These are phyloP conservation scores for Caenorhabditis doughertyi DNA, from an alignment of 2,888 invertebrate genomes.

Conservation along the genomic window DNA sequence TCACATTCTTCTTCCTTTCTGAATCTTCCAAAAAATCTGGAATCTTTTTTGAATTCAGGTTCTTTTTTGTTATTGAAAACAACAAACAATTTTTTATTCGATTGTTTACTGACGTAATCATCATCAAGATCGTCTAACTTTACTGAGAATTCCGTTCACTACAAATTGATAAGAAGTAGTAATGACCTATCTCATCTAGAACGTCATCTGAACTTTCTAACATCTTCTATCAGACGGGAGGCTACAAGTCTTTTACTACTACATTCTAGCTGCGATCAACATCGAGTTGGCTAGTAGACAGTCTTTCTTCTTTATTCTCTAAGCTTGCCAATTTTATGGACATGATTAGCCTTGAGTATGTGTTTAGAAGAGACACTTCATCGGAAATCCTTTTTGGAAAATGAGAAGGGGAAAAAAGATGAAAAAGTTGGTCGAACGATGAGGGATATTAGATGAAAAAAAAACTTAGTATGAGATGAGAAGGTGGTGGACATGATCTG, in stretches of 20 bases:
- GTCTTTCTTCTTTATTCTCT: background rate
- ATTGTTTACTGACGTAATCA: background rate
- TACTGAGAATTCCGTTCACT: slow-evolving; percentile 26
- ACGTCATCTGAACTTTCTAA: slow-evolving; percentile 9
- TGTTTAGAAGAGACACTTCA: slow-evolving; percentile 17
- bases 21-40: background rate
- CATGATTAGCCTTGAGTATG: slow-evolving; percentile 39
- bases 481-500: slow-evolving; percentile 21
- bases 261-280: slow-evolving; percentile 43
- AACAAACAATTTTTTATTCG: background rate
- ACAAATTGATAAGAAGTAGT: slow-evolving; percentile 7
- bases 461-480: slow-evolving; percentile 39
- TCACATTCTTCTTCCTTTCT: slow-evolving; percentile 2
- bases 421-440: slow-evolving; percentile 48
- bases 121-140: slow-evolving; percentile 6
- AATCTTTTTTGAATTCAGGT: slow-evolving; percentile 10
- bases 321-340: slow-evolving; percentile 34
- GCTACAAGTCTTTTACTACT: slow-evolving; percentile 24
- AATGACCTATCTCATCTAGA: background rate
- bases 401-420: slow-evolving; percentile 18
- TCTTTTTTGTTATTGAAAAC: background rate
- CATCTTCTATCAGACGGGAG: background rate
- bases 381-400: slow-evolving; percentile 17
- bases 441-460: slow-evolving; percentile 39
- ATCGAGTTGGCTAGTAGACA: slow-evolving; percentile 7